Percentiles rank a stretch among this genome's conserved stretches.
phyloP scores from a whole-genome alignment of 2,113 vertebrate species.

The Plectropomus leopardus region DNA sequence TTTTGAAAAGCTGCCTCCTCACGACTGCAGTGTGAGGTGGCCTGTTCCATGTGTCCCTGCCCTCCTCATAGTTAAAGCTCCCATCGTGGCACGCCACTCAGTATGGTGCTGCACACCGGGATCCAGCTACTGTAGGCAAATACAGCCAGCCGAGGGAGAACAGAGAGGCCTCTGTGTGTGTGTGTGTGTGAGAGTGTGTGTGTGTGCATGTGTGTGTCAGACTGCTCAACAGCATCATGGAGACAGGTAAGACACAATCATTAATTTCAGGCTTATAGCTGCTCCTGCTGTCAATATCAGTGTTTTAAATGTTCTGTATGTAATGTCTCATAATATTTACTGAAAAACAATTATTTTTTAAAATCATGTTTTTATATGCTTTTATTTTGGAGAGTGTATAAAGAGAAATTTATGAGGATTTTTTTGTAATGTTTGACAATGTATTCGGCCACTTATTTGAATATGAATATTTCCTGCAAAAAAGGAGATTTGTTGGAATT shows the following conservation, averaged over 20 bases:
- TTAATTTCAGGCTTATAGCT: conserved; percentile 11
- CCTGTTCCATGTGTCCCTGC: conserved; percentile 76
- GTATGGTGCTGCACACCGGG: conserved; percentile 66
- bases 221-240: conserved; percentile 78
- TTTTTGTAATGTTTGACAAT: too few relatives aligned
- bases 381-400: too few relatives aligned
- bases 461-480: too few relatives aligned
- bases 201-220: conserved; percentile 24
- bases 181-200: conserved; percentile 14
- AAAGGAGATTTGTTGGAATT: too few relatives aligned
- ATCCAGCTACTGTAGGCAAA: conserved; percentile 69
- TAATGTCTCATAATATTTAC: neutral
- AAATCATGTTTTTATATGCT: too few relatives aligned
- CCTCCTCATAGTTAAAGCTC: conserved; percentile 76
- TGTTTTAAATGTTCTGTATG: neutral
- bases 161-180: conserved; percentile 50
- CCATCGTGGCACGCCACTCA: conserved; percentile 70
- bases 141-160: conserved; percentile 58
- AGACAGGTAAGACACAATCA: conserved; percentile 80
- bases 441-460: too few relatives aligned
- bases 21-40: conserved; percentile 66
- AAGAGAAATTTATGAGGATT: too few relatives aligned
- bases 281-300: neutral
- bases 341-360: neutral
- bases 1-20: conserved; percentile 79